These are phyloP conservation scores for Heliconius charithonia DNA, from an alignment of 2,888 invertebrate species.

Conservation along the genomic window DNA sequence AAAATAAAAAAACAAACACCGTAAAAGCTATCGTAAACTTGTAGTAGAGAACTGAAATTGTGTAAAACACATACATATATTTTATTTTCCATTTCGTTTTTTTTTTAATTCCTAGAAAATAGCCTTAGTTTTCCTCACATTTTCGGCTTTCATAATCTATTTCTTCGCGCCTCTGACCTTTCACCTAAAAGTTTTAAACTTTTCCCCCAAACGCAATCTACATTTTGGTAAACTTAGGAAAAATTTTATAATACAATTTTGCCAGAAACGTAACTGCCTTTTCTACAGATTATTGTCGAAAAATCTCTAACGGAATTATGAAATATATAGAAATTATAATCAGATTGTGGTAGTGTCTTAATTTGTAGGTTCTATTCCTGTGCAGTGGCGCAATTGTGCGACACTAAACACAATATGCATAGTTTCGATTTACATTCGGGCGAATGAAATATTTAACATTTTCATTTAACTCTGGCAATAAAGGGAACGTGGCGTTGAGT, in stretches of 20 bases:
- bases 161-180: conserved; percentile 10
- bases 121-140: conserved; percentile 1
- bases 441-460: too few species aligned
- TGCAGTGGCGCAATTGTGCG: too few species aligned
- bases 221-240: conserved; percentile 4
- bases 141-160: neutral
- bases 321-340: neutral
- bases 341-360: neutral
- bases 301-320: neutral
- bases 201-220: conserved; percentile 6
- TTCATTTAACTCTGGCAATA: too few species aligned
- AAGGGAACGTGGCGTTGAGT: too few species aligned
- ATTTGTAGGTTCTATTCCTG: neutral
- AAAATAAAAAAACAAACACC: neutral
- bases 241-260: neutral
- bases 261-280: neutral
- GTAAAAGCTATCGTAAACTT: neutral
- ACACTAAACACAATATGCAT: too few species aligned
- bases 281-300: neutral
- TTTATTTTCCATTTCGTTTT: neutral
- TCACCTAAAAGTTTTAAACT: conserved; percentile 8
- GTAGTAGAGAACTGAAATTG: neutral
- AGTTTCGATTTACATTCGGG: too few species aligned
- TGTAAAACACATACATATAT: neutral
- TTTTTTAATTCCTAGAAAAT: conserved; percentile 15